Base-by-base conservation (phyloP, 2,113 vertebrate species). In the Daphoenositta chrysoptera region DNA sequence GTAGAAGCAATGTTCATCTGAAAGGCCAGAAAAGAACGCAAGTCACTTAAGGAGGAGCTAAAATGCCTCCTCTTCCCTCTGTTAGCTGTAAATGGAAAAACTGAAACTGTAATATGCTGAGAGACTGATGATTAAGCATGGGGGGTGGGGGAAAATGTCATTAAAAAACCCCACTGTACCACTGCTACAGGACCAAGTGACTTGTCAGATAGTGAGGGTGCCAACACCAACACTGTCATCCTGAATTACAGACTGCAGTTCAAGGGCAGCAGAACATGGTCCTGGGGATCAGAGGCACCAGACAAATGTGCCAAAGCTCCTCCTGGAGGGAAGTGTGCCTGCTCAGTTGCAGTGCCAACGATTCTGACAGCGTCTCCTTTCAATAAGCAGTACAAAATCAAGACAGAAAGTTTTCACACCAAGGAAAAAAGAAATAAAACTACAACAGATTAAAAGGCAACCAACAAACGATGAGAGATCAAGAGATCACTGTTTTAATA, bases 181-280 rank as follows among this genome's bases (percentile, higher is more conserved):
- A 79, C 27, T 91, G 39, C 39, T 77, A 33, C 0, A 11, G 47
- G 33, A 69, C 18, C 28, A 53, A 40, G 53, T 79, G 65, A 95
- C 88, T 50, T 40, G 19, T n/a, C 9, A 2, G 51, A 54, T 6
- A 78, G 35, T 0, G 4, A 82, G 45, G 40, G 12, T 5, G 0
- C 56, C 71, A 83, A 58, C 47, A 89, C 20, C 37, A 76, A 40
- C 50, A 42, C 1, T 3, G 1, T 39, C 65, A 78, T 80, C 57
- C 69, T 48, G 58, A 87, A 72, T 65, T 53, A 24, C 56, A 75
- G 44, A 35, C 31, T 61, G 93, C 39, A 87, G 54, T 39, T 85
- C 73, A 96, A 91, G 89, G 89, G 50, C 85, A 93, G 72, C 60
- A 91, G 65, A 83, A 60, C 42, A 61, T 7, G 47, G n/a, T 78